phyloP scores from a whole-genome alignment of 2,113 vertebrate species.

The Strix aluco region DNA sequence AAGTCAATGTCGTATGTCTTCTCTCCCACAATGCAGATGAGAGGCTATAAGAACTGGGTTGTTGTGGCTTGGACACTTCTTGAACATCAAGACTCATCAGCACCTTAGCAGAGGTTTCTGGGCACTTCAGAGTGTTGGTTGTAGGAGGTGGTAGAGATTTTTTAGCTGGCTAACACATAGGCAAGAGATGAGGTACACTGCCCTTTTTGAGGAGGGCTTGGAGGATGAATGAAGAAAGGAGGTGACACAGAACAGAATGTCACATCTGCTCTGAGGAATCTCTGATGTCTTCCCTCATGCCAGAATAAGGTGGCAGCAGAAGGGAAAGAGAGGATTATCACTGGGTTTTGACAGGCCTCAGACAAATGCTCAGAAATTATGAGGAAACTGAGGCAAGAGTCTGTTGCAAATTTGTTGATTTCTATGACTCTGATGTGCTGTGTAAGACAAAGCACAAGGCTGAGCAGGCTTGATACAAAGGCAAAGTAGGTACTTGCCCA shows the following conservation, averaged over 20 bases:
- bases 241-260: neutral
- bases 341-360: neutral
- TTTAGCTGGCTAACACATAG: neutral
- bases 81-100: neutral
- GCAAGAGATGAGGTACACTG: neutral
- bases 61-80: neutral
- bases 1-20: neutral
- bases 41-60: neutral
- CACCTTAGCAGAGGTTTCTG: neutral
- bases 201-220: neutral
- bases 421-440: neutral
- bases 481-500: neutral
- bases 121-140: neutral
- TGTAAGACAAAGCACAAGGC: neutral
- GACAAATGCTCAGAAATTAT: neutral
- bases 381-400: neutral
- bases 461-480: neutral
- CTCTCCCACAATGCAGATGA: fast-evolving
- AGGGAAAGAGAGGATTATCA: neutral
- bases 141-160: neutral
- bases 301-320: neutral
- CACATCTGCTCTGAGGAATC: neutral
- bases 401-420: neutral
- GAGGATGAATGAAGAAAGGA: neutral
- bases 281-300: neutral